A percentile compares a stretch with the other conserved stretches of the same genome.
phyloP scores from a whole-genome alignment of 2,888 invertebrate species.

The Caenorhabditis sp. region DNA sequence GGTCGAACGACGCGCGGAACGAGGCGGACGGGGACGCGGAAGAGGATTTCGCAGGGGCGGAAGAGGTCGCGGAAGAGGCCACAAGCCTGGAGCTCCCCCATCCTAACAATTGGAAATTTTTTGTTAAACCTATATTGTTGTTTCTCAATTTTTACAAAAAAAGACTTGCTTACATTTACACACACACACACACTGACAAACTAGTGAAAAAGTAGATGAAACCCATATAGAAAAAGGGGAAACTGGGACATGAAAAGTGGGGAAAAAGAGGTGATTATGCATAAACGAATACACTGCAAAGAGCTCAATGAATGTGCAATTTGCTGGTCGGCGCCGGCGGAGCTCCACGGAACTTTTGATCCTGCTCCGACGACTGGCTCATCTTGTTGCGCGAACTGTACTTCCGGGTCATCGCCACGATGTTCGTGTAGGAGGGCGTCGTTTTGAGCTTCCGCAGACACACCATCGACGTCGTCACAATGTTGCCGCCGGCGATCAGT shows the following conservation, averaged over 20 bases:
- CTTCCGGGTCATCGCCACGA: constrained; percentile 65
- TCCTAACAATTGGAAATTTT: too few relatives aligned
- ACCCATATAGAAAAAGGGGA: not conserved
- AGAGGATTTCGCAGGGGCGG: not conserved
- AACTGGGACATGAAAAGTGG: not conserved
- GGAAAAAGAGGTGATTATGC: not conserved
- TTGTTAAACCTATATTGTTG: too few relatives aligned
- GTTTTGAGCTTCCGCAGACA: constrained; percentile 68
- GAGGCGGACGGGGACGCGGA: not conserved
- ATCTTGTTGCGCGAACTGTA: constrained; percentile 58
- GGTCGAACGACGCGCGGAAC: not conserved
- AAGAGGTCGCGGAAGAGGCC: constrained; percentile 8
- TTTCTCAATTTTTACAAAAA: too few relatives aligned
- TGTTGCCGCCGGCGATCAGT: constrained; percentile 75
- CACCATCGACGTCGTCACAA: constrained; percentile 73
- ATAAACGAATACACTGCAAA: not conserved
- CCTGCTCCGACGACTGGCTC: constrained; percentile 23
- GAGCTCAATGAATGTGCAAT: constrained; percentile 20
- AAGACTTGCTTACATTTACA: too few relatives aligned
- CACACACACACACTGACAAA: too few relatives aligned
- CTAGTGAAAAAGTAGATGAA: too few relatives aligned
- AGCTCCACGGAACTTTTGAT: not conserved
- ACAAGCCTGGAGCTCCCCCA: too few relatives aligned
- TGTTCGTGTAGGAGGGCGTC: constrained; percentile 59
- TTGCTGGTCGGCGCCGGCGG: constrained; percentile 35